Percentiles rank a stretch among this genome's conserved stretches.
Conservation (phyloP, 2,888 invertebrate species). For the Kryphioiulus occultus region DNA sequence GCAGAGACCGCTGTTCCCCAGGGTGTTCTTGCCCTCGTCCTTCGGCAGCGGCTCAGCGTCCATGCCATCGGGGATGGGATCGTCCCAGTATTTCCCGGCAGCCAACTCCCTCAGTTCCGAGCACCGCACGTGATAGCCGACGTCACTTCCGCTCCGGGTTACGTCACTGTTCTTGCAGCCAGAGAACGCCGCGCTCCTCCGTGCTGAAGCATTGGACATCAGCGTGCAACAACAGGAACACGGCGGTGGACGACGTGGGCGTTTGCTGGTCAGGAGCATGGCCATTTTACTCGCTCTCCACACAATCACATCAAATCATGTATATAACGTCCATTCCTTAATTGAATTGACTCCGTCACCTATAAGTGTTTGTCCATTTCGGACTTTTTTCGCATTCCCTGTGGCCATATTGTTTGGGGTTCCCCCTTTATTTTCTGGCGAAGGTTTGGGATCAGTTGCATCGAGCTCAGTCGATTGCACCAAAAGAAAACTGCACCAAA, state of each 20-base stretch:
- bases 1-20: constrained; percentile 53
- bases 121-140: constrained; percentile 46
- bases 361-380: background rate
- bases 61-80: background rate
- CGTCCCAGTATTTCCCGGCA: constrained; percentile 43
- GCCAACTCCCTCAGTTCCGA: constrained; percentile 33
- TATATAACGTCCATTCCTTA: constrained; percentile 7
- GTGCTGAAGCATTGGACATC: background rate
- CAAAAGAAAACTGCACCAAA: background rate
- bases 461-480: background rate
- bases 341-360: background rate
- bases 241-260: background rate
- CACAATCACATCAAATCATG: constrained; percentile 23
- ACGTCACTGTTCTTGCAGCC: background rate
- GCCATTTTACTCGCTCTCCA: constrained; percentile 13
- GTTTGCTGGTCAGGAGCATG: constrained; percentile 23
- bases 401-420: background rate
- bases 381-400: background rate
- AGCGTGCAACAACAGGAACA: background rate
- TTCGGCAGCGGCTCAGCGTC: constrained; percentile 42
- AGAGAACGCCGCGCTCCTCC: background rate
- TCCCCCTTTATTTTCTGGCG: no score
- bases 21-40: constrained; percentile 51
- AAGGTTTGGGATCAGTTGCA: background rate
- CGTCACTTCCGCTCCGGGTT: background rate